Percentiles rank a stretch among this genome's conserved stretches.
Evolutionary conservation across 2,797 vertebrate genomes (phyloP).

Genomic region (Tapera naevia): DNA sequence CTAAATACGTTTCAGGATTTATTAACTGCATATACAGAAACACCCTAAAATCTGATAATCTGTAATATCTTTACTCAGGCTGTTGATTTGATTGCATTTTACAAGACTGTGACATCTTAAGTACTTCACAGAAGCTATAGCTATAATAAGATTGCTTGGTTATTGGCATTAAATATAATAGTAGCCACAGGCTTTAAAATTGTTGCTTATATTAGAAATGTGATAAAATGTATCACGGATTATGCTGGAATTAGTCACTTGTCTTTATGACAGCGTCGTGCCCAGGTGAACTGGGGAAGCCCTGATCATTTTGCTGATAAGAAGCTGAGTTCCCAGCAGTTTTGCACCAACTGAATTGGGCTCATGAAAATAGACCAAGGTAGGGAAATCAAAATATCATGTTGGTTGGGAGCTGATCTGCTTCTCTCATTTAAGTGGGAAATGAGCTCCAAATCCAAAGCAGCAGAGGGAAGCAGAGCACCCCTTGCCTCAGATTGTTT

Average conservation of each 20-base stretch:
- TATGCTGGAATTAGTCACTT: not conserved
- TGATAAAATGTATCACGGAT: not conserved
- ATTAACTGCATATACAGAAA: not conserved
- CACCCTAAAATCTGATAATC: conserved; percentile 2
- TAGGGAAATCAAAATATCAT: not conserved
- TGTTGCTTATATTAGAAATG: not conserved
- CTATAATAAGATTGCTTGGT: not conserved
- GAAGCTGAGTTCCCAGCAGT: not conserved
- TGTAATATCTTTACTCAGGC: not conserved
- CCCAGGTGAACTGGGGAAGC: not conserved
- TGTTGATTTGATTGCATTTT: not conserved
- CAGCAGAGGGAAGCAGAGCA: not conserved
- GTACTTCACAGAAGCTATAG: not conserved
- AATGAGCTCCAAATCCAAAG: not conserved
- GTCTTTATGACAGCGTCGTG: not conserved
- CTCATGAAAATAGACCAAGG: not conserved
- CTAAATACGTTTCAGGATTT: not conserved
- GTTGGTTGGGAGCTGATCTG: not conserved
- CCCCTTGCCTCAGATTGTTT: not conserved
- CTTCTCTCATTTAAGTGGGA: not conserved
- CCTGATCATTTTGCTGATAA: not conserved
- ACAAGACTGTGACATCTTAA: not conserved
- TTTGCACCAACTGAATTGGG: not conserved
- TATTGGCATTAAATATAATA: not conserved
- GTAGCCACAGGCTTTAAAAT: not conserved